phyloP scores from a whole-genome alignment of 1,140 invertebrate species.

The Lordiphosa mommai region DNA sequence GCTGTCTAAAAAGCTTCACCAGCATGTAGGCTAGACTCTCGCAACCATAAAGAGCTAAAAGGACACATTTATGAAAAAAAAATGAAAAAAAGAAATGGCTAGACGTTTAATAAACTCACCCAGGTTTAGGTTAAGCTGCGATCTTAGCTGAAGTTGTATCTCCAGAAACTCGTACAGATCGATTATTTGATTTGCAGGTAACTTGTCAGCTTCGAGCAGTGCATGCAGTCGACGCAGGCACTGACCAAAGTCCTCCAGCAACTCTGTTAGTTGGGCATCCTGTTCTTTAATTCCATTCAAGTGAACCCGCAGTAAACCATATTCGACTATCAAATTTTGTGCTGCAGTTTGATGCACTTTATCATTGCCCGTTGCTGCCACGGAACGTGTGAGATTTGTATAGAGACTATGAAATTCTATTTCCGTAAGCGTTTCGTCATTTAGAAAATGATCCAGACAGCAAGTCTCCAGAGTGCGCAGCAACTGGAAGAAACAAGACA shows the following conservation, averaged over 20 bases:
- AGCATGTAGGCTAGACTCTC: conserved; percentile 52
- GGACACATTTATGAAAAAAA: neutral
- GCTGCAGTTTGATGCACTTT: conserved; percentile 7
- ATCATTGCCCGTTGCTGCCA: conserved; percentile 30
- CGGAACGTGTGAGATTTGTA: conserved; percentile 18
- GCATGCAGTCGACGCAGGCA: conserved; percentile 22
- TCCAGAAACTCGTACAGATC: conserved; percentile 26
- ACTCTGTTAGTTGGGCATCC: neutral
- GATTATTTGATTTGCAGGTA: conserved; percentile 8
- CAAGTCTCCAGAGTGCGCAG: conserved; percentile 19
- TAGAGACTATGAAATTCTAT: conserved; percentile 27
- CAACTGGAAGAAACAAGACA: conserved; percentile 14
- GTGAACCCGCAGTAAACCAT: neutral
- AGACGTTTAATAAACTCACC: conserved; percentile 2
- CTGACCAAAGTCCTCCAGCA: conserved; percentile 9
- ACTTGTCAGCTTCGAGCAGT: conserved; percentile 23
- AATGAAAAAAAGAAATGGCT: no score
- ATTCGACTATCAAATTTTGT: conserved; percentile 8
- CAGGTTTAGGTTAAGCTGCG: conserved; percentile 2
- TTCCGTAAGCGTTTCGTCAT: conserved; percentile 26
- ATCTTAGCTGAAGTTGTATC: conserved; percentile 9
- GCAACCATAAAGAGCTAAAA: conserved; percentile 33
- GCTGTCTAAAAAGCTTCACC: neutral
- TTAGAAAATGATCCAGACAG: conserved; percentile 21
- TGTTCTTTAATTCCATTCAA: neutral